phyloP scores from a whole-genome alignment of 2,888 invertebrate species.

The Nemotelus pantherinus region DNA sequence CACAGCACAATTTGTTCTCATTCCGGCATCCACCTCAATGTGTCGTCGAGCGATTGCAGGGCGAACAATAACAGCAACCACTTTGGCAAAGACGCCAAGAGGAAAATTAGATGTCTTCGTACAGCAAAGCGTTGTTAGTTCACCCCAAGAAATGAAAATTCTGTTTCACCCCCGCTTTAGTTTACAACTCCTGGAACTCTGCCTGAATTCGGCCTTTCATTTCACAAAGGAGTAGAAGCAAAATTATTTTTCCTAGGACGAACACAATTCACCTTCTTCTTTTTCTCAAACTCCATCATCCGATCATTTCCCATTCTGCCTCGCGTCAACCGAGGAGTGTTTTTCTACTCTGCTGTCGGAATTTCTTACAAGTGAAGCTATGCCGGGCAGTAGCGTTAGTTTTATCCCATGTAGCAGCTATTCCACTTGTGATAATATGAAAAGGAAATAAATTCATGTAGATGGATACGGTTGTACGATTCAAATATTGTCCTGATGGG shows the following conservation, averaged over 20 bases:
- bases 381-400: too few species aligned
- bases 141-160: not conserved
- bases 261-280: not conserved
- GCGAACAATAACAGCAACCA: not conserved
- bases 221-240: not conserved
- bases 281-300: not conserved
- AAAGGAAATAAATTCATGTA: too few species aligned
- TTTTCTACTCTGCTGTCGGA: too few species aligned
- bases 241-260: conserved; percentile 28
- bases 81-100: conserved; percentile 20
- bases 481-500: conserved; percentile 40
- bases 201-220: too few species aligned
- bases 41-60: not conserved
- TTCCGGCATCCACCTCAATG: not conserved
- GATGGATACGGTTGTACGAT: not conserved
- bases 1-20: not conserved
- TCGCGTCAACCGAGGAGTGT: too few species aligned
- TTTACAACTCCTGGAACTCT: too few species aligned
- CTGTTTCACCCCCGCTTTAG: too few species aligned
- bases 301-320: too few species aligned
- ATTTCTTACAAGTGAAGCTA: too few species aligned
- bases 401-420: too few species aligned
- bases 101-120: conserved; percentile 36
- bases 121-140: conserved; percentile 4
- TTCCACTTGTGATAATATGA: too few species aligned